Percentiles rank a stretch among this genome's conserved stretches.
phyloP scores from a whole-genome alignment of 2,888 invertebrate species.

The Lysandra coridon region DNA sequence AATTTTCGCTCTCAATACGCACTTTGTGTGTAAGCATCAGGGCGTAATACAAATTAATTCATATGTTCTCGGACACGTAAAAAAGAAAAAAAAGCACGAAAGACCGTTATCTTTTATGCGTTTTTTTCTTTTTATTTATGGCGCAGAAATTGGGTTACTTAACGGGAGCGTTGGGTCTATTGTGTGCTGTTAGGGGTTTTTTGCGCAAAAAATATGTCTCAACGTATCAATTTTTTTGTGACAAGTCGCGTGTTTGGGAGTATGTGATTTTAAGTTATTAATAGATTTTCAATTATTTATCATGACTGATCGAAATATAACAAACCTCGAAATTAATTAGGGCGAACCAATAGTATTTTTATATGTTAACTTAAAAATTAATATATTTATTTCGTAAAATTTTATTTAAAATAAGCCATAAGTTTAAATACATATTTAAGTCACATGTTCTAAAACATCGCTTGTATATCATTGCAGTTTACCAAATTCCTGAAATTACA shows the following conservation, averaged over 20 bases:
- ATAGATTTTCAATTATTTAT: slow-evolving; percentile 51
- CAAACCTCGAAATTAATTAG: neutral
- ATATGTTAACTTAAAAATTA: no score
- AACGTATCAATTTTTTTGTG: slow-evolving; percentile 25
- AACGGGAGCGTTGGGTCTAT: slow-evolving; percentile 68
- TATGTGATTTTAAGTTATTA: slow-evolving; percentile 54
- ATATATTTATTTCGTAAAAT: no score
- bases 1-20: slow-evolving; percentile 77
- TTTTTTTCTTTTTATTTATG: slow-evolving; percentile 73
- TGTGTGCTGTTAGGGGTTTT: slow-evolving; percentile 57
- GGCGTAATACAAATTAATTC: slow-evolving; percentile 78
- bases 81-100: slow-evolving; percentile 50
- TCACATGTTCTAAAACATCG: no score
- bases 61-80: slow-evolving; percentile 52
- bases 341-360: neutral
- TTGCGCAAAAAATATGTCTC: slow-evolving; percentile 44
- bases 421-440: no score
- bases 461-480: no score
- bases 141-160: slow-evolving; percentile 80
- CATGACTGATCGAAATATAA: slow-evolving; percentile 55
- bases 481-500: no score
- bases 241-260: slow-evolving; percentile 44
- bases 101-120: slow-evolving; percentile 69
- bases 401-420: no score
- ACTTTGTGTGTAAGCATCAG: slow-evolving; percentile 74